A percentile compares a stretch with the other conserved stretches of the same genome.
Evolutionary conservation across 1,140 invertebrate genomes (phyloP).

Genomic region (Amphibalanus amphitrite): DNA sequence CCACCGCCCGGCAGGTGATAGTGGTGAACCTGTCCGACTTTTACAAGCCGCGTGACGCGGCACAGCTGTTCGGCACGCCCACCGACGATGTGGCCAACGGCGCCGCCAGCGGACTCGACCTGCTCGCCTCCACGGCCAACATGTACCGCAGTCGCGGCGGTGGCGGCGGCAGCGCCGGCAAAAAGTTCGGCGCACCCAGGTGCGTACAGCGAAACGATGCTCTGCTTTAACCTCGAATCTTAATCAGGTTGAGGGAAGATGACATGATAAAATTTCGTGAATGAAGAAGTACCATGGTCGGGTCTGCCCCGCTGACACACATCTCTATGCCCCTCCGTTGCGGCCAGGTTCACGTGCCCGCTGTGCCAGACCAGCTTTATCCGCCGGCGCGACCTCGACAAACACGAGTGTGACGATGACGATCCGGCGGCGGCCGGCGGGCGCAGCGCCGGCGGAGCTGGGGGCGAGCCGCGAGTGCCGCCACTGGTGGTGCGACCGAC

Average conservation of each 20-base stretch:
- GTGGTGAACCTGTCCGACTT: conserved; percentile 2
- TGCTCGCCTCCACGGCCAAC: conserved; percentile 5
- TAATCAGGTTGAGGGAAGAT: too few relatives aligned
- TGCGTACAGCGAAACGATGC: too few relatives aligned
- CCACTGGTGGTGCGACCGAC: background rate
- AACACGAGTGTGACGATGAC: conserved; percentile 1
- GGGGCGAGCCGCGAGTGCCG: background rate
- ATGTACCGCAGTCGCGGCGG: conserved; percentile 1
- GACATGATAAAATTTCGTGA: too few relatives aligned
- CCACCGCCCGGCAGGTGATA: background rate
- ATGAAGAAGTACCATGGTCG: too few relatives aligned
- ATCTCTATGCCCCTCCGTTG: too few relatives aligned
- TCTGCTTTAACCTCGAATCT: too few relatives aligned
- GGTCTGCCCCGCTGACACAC: too few relatives aligned
- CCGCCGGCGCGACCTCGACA: background rate
- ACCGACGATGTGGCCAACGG: background rate
- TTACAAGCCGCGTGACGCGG: conserved; percentile 1
- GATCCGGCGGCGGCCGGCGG: background rate
- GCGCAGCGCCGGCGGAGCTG: too few relatives aligned
- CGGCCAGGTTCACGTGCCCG: background rate
- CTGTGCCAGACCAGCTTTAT: background rate
- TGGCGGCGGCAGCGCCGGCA: background rate
- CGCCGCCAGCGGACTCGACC: conserved; percentile 1
- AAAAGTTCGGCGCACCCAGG: background rate
- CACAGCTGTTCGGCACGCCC: background rate